Base-by-base conservation (phyloP, 2,797 vertebrate genomes). In the Protonibea diacanthus region DNA sequence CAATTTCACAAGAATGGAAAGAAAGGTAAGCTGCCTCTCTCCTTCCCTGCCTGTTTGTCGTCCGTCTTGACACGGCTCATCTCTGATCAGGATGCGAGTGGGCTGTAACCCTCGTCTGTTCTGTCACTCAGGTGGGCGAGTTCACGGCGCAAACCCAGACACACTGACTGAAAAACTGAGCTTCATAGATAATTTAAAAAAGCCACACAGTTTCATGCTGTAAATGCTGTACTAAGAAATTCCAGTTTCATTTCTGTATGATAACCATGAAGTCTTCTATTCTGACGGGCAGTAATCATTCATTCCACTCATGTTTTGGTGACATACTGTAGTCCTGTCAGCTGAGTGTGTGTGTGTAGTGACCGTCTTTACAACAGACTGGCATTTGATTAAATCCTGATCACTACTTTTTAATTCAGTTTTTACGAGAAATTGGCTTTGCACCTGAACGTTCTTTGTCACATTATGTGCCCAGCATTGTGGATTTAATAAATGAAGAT, bases 1-100 rank as follows among this genome's bases (percentile, higher is more conserved):
- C 93, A 95, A 0, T 99, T 97, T 91, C 97, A 95, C 91, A 97
- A 94, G 90, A 93, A 92, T 0, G 95, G 91, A 40, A 0, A 80
- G 8, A 95, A 95, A 92, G 96, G 97, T 98, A 82, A 81, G 67
- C 1, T n/a, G 6, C 27, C 27, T 27, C 27, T 9, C 27, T 27
- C 4, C 27, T 1, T 27, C 3, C 3, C 27, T 2, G n/a, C n/a
- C 27, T 27, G 27, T 27, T 33, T 7, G 29, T 33, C 29, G 6
- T 33, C 29, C 29, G 29, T 33, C 29, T 33, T 29, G 33, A 33
- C 6, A 8, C 33, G 33, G 8, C 33, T 33, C 33, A 0, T 33
- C 8, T 33, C 7, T 0, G 33, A 38, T 38, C 33, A 9, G 7
- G 33, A 7, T 38, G 6, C 7, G 29, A 33, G 29, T 1, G 33